Conservation (phyloP, 1,140 invertebrate species). For the Saccostrea cuccullata region DNA sequence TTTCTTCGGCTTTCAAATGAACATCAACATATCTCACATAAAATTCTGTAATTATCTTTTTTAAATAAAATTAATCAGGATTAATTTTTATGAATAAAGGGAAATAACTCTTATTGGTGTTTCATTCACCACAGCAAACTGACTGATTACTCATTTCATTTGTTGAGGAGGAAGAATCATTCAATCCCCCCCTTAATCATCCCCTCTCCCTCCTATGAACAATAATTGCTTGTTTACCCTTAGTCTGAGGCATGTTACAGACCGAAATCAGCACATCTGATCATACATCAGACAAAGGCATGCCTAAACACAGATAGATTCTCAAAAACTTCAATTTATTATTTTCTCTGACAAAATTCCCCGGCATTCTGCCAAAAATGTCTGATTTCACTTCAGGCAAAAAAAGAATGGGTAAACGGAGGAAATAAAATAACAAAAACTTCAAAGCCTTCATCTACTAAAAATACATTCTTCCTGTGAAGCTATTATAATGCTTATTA, state of each 20-base stretch:
- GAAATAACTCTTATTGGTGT: not conserved
- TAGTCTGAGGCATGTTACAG: not conserved
- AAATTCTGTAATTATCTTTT: not conserved
- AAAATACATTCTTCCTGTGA: not conserved
- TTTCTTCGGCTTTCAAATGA: not conserved
- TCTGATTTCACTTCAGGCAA: not conserved
- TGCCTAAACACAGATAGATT: slow-evolving; percentile 4
- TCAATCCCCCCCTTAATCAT: not conserved
- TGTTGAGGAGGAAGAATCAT: not conserved
- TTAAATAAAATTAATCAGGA: not conserved
- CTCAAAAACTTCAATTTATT: slow-evolving; percentile 11
- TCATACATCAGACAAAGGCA: slow-evolving; percentile 10
- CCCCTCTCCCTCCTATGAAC: not conserved
- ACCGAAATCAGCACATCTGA: slow-evolving; percentile 3
- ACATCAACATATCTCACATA: not conserved
- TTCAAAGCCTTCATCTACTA: not conserved
- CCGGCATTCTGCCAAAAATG: slow-evolving; percentile 1
- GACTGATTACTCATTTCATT: not conserved
- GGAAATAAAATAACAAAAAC: slow-evolving; percentile 6
- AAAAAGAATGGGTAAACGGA: not conserved
- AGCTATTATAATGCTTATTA: not conserved
- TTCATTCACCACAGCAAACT: not conserved
- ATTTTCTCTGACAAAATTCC: not conserved
- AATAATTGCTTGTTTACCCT: slow-evolving; percentile 15
- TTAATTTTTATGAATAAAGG: not conserved